Evolutionary conservation across 2,797 vertebrate species (phyloP), one percentile per base, ranked within the genome.

Genomic region (Monodelphis domestica): DNA sequence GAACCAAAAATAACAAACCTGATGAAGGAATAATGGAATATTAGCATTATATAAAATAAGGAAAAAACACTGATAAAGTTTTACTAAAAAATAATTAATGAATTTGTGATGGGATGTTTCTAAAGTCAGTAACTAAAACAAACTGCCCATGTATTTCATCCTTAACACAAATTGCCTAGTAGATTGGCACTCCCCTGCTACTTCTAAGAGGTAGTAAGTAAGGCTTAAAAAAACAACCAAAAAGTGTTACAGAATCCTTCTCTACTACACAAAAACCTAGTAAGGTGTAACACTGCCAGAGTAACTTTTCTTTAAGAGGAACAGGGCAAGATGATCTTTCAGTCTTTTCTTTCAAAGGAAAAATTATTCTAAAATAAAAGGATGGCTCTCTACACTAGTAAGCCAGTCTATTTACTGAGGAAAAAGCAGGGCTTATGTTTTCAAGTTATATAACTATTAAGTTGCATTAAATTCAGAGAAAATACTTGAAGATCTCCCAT

Each of bases 381-480:
- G 70, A 9, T 45, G 2, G 38, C 70, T 45, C 6, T 78, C 38
- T 45, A 63, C 30, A 63, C n/a, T 63, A 78, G 21, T 4, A 26
- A 70, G 24, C 78, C 70, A 78, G 38, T 26, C 38, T 45, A 45
- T 3, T 78, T 78, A 78, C 21, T 14, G 9, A 78, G 70, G 54
- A 95, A 97, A 95, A 26, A 17, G 78, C 0, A 93, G 33, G 84
- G 12, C 2, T 88, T 33, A 59, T 9, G 94, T 91, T 9, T 78
- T 59, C 89, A 95, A 70, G 54, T 29, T 28, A 90, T 21, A 53
- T 0, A 90, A 17, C 45, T 93, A 53, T 91, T 87, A 95, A 93
- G 29, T 57, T 90, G 88, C 55, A 6, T 88, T 33, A 88, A 93
- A 56, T 54, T 92, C 38, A 92, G 54, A 91, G 92, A n/a, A 96